Evolutionary conservation across 1,140 invertebrate genomes (phyloP), one percentile per base, ranked within the genome.

Genomic region (Drosophila tropicalis): DNA sequence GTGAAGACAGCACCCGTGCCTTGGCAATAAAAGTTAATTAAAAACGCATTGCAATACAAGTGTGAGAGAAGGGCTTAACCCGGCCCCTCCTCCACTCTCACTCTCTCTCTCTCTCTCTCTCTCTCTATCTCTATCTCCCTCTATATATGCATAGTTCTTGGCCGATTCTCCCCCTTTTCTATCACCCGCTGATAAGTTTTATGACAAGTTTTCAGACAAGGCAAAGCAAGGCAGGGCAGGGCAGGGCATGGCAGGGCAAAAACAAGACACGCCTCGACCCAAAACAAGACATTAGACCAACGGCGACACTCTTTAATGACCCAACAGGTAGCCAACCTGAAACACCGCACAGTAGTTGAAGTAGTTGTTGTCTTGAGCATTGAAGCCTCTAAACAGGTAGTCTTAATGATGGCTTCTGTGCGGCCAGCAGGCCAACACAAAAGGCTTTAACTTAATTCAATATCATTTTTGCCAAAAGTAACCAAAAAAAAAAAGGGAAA

Each of bases 21-120:
- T 29, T 29, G 36, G 36, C 12, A 76, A 62, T 76, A 60, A 76
- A 76, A 76, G 72, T 76, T 76, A 76, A 76, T 76, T 76, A 76
- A 76, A 76, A 76, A 76, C 73, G 15, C 72, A 76, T 76, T 76
- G 65, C 44, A 51, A 4, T 51, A 12, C 19, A 61, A 57, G 72
- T 75, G 72, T 75, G 57, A 62, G 32, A 61, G 55, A 9, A 13
- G 32, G 71, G 71, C 74, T 73, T 67, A 67, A 64, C 56, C 39
- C 66, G 47, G 71, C 72, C 72, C 29, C 62, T 51, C 44, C 44
- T 51, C 17, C 44, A 19, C 44, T 9, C 9, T 41, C 10, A 10
- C 34, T 36, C n/a, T n/a, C n/a, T n/a, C n/a, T n/a, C n/a, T n/a
- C n/a, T n/a, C n/a, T n/a, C n/a, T n/a, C n/a, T n/a, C n/a, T n/a